These are phyloP conservation scores for Rhabdomys pumilio DNA, from an alignment of 2,797 vertebrate genomes.

Conservation along the genomic window DNA sequence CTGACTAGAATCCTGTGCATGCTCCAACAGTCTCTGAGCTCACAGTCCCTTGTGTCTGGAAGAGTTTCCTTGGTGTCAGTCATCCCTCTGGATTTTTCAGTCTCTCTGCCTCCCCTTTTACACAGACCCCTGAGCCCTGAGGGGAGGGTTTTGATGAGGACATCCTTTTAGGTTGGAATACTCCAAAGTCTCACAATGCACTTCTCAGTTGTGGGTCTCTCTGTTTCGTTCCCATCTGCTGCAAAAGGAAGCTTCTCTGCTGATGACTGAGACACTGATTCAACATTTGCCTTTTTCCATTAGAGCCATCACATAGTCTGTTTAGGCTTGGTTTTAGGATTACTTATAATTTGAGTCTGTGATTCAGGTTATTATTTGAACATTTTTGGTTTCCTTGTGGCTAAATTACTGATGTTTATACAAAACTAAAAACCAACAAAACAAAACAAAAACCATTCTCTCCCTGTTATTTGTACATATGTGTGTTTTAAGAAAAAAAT, in stretches of 20 bases:
- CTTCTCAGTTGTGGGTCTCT: background rate
- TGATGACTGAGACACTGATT: background rate
- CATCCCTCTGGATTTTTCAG: background rate
- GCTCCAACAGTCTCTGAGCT: too few species aligned
- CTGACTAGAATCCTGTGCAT: background rate
- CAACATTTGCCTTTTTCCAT: conserved; percentile 5
- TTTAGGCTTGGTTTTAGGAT: conserved; percentile 67
- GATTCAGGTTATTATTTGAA: conserved; percentile 72
- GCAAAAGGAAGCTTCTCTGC: background rate
- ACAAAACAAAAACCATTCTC: background rate
- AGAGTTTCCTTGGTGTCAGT: background rate
- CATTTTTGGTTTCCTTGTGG: conserved; percentile 60
- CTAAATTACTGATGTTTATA: conserved; percentile 66
- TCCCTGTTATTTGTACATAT: conserved; percentile 50
- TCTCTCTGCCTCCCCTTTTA: background rate
- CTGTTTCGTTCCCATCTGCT: background rate
- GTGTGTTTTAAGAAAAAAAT: conserved; percentile 54
- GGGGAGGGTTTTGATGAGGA: background rate
- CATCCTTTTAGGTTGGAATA: too few species aligned
- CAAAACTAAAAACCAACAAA: conserved; percentile 25
- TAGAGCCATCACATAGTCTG: conserved; percentile 22
- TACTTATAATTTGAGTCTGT: conserved; percentile 68
- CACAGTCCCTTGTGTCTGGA: background rate
- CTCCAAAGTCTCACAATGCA: background rate
- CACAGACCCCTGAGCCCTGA: background rate